phyloP scores from a whole-genome alignment of 64 coral and sea anemone genomes.

The Hydrozoanthus tunicans region DNA sequence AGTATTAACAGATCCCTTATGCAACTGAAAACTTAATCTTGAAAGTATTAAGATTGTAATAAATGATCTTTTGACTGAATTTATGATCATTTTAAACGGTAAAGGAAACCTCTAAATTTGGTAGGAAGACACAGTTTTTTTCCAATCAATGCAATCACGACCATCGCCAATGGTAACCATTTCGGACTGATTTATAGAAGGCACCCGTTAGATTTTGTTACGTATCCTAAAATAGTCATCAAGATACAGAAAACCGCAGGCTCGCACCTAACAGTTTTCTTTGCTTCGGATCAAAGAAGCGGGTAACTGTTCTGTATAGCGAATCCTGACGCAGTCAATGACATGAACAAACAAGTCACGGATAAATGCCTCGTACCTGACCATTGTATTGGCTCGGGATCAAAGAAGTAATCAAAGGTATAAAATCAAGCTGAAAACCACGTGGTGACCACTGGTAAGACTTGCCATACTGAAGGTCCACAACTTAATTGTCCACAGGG shows the following conservation, averaged over 20 bases:
- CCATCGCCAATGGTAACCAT: not conserved
- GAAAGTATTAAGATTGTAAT: too few relatives aligned
- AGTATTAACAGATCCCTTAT: too few relatives aligned
- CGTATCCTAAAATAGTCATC: slow-evolving; percentile 9
- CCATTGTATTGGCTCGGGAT: slow-evolving; percentile 1
- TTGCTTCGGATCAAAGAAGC: not conserved
- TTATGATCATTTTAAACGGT: too few relatives aligned
- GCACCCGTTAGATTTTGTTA: not conserved
- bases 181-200: slow-evolving; percentile 1
- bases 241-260: slow-evolving; percentile 1
- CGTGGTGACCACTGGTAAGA: not conserved
- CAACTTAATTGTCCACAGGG: too few relatives aligned
- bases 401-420: slow-evolving; percentile 6
- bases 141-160: too few relatives aligned
- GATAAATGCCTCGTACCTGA: slow-evolving; percentile 2
- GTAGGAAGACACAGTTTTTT: too few relatives aligned
- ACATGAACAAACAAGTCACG: too few relatives aligned
- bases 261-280: not conserved
- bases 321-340: slow-evolving; percentile 2
- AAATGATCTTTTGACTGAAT: too few relatives aligned
- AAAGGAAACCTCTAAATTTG: too few relatives aligned
- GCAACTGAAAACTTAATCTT: too few relatives aligned
- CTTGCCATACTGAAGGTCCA: slow-evolving; percentile 1
- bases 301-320: not conserved
- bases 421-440: slow-evolving; percentile 10